Percentiles rank a stretch among this genome's conserved stretches.
Evolutionary conservation across 2,888 invertebrate species (phyloP).

Genomic region (Caenorhabditis wallacei): DNA sequence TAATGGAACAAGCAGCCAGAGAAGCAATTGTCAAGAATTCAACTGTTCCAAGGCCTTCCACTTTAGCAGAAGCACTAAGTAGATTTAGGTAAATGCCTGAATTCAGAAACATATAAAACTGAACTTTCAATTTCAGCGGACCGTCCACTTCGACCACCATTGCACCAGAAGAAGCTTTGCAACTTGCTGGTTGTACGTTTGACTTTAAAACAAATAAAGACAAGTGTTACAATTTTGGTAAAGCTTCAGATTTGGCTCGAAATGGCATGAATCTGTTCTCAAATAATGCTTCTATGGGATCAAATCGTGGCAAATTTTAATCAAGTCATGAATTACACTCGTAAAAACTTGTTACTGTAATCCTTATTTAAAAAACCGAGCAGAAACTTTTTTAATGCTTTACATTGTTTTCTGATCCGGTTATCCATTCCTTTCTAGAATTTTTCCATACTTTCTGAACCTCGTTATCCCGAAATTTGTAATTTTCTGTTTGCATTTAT

Average conservation of each 20-base stretch:
- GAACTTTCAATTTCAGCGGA: slow-evolving; percentile 2
- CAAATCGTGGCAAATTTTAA: no score
- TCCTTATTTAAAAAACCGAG: no score
- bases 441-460: neutral
- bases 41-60: neutral
- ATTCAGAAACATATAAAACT: neutral
- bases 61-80: neutral
- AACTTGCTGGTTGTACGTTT: slow-evolving; percentile 28
- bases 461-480: no score
- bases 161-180: neutral
- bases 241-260: slow-evolving; percentile 27
- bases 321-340: no score
- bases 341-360: no score
- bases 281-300: neutral
- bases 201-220: neutral
- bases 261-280: neutral
- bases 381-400: neutral
- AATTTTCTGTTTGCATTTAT: no score
- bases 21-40: neutral
- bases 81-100: neutral
- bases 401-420: neutral
- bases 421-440: neutral
- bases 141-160: slow-evolving; percentile 4
- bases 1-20: slow-evolving; percentile 11
- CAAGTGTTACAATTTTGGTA: neutral